Conservation (phyloP, 2,797 vertebrate genomes). For the Nothura maculosa region DNA sequence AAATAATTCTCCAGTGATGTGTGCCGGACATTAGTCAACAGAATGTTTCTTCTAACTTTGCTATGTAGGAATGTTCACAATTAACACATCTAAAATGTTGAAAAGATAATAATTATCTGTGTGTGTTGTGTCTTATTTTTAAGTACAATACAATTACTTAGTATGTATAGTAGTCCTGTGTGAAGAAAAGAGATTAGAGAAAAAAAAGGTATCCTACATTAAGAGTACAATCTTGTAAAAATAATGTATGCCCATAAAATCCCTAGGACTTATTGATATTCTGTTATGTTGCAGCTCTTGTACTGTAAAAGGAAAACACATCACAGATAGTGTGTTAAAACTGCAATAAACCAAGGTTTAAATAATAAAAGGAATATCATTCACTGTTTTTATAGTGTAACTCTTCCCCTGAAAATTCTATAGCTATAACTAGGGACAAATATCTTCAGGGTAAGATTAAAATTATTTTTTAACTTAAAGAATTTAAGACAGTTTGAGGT, state of each 20-base stretch:
- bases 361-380: neutral
- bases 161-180: neutral
- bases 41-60: neutral
- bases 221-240: neutral
- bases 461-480: neutral
- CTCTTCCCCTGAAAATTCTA: neutral
- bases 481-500: neutral
- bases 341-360: neutral
- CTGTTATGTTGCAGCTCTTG: neutral
- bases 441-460: neutral
- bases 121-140: neutral
- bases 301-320: slow-evolving; percentile 5
- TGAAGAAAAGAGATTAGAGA: neutral
- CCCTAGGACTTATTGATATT: neutral
- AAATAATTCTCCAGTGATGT: neutral
- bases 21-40: neutral
- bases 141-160: neutral
- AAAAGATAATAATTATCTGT: neutral
- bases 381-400: neutral
- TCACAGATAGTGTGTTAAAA: neutral
- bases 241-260: neutral
- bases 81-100: neutral
- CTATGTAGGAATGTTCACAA: neutral
- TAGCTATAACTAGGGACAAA: fast-evolving
- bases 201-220: neutral